These are phyloP conservation scores for Pocillopora grandis DNA, from an alignment of 92 coral and sea anemone species.

Conservation along the genomic window DNA sequence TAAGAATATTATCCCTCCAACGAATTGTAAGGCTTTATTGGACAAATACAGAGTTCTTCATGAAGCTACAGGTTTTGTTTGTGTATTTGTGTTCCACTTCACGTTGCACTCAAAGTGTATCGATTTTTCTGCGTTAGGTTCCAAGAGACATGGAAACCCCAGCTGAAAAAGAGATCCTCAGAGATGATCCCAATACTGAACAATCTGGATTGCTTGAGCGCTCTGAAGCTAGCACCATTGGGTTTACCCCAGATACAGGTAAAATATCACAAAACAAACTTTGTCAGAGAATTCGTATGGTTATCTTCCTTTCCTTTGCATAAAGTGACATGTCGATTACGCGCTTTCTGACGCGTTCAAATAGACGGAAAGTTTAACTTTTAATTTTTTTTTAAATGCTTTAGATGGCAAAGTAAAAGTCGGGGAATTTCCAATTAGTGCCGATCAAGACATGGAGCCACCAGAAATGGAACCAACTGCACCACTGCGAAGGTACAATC, in stretches of 20 bases:
- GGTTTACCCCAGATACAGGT: conserved; percentile 57
- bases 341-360: neutral
- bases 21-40: too few species aligned
- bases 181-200: conserved; percentile 39
- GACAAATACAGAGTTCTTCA: too few species aligned
- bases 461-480: conserved; percentile 15
- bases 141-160: conserved; percentile 31
- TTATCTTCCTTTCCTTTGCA: neutral
- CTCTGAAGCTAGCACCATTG: conserved; percentile 30
- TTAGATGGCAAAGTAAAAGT: conserved; percentile 32
- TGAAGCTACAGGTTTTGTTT: too few species aligned
- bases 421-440: conserved; percentile 49
- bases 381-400: neutral
- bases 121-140: neutral
- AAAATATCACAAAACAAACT: neutral
- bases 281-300: neutral
- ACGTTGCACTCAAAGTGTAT: neutral
- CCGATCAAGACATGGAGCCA: conserved; percentile 21
- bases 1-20: too few species aligned
- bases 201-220: conserved; percentile 56
- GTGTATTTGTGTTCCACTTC: too few species aligned
- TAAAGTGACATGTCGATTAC: too few species aligned
- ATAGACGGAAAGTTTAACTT: neutral
- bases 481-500: conserved; percentile 8
- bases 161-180: conserved; percentile 44